These are phyloP conservation scores for Gnatocerus cornutus DNA, from an alignment of 2,888 invertebrate genomes.

Conservation along the genomic window DNA sequence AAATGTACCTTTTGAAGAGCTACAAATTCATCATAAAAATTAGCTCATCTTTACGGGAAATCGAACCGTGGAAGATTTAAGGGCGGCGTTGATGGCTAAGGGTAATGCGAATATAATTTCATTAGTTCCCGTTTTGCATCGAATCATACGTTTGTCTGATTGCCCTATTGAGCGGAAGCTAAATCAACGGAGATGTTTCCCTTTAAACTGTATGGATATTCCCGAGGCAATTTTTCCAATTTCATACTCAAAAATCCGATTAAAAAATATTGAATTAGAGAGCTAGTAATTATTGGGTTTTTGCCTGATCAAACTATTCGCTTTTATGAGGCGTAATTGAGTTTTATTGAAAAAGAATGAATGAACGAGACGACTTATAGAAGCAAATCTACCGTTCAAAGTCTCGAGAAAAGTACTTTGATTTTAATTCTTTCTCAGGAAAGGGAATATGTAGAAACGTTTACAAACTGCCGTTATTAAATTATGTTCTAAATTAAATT, in stretches of 20 bases:
- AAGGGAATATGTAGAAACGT: too few relatives aligned
- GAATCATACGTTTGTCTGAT: conserved; percentile 47
- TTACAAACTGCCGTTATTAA: too few relatives aligned
- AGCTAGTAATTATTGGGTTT: conserved; percentile 4
- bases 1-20: not conserved
- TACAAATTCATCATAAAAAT: not conserved
- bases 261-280: conserved; percentile 21
- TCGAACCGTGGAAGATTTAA: conserved; percentile 29
- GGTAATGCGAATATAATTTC: conserved; percentile 36
- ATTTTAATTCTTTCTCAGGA: too few relatives aligned
- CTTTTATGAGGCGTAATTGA: not conserved
- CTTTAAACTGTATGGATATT: conserved; percentile 31
- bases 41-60: conserved; percentile 4
- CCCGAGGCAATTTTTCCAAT: not conserved
- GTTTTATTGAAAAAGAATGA: not conserved
- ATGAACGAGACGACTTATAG: not conserved
- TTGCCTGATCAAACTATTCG: not conserved
- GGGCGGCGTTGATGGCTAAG: not conserved
- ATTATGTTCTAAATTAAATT: too few relatives aligned
- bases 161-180: conserved; percentile 44
- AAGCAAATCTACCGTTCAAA: too few relatives aligned
- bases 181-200: conserved; percentile 28
- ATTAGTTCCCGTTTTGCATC: conserved; percentile 39
- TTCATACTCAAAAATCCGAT: conserved; percentile 13
- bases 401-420: too few relatives aligned